Evolutionary conservation across 2,888 invertebrate genomes (phyloP).

Genomic region (Ectemnius continuus): DNA sequence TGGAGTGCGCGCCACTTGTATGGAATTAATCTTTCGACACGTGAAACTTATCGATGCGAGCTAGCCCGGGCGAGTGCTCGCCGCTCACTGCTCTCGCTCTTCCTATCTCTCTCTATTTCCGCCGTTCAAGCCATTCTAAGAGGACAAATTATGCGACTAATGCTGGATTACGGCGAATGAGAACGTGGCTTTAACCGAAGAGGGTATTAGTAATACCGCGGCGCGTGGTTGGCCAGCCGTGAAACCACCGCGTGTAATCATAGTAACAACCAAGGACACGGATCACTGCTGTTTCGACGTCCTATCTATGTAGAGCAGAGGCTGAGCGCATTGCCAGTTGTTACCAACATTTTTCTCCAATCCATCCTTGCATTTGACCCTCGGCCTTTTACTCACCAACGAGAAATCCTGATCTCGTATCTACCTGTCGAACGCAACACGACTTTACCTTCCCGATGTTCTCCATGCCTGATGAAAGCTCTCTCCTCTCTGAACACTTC

Average conservation of each 20-base stretch:
- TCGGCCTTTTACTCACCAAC: too few relatives aligned
- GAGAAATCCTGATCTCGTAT: too few relatives aligned
- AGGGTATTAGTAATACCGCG: slow-evolving; percentile 12
- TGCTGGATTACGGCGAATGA: slow-evolving; percentile 19
- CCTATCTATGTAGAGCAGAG: neutral
- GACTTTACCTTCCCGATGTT: too few relatives aligned
- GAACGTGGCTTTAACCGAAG: slow-evolving; percentile 1
- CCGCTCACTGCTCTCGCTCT: too few relatives aligned
- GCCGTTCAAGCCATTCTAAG: neutral
- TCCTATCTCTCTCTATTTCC: too few relatives aligned
- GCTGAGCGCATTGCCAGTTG: too few relatives aligned
- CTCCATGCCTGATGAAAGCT: too few relatives aligned
- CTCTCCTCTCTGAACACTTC: too few relatives aligned
- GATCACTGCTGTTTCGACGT: slow-evolving; percentile 24
- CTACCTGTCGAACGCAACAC: too few relatives aligned
- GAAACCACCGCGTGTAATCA: slow-evolving; percentile 15
- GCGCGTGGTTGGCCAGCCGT: slow-evolving; percentile 19
- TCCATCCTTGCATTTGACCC: too few relatives aligned
- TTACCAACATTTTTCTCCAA: too few relatives aligned
- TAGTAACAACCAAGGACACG: slow-evolving; percentile 10
- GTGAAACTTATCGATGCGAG: slow-evolving; percentile 2
- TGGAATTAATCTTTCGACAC: slow-evolving; percentile 9
- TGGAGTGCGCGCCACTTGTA: neutral
- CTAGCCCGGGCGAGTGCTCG: too few relatives aligned
- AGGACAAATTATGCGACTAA: slow-evolving; percentile 19